Base-by-base conservation (phyloP, 2,113 vertebrate species). In the Passer montanus region DNA sequence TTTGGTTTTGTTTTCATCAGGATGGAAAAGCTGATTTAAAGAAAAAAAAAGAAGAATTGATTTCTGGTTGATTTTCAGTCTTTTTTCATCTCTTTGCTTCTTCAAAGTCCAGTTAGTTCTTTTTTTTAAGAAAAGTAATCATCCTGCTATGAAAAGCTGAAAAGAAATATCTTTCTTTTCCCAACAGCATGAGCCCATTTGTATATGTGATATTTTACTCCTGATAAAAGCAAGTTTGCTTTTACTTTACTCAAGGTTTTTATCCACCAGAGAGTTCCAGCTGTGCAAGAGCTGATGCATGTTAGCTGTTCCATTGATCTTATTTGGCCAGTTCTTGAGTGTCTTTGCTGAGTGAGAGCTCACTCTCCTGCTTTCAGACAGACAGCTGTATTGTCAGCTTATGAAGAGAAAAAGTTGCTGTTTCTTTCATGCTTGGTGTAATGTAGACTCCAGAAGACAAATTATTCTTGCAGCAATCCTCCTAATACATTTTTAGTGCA, bases 1-100 rank as follows among this genome's bases (percentile, higher is more conserved):
- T 86, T 80, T 93, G 93, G 86, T 53, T 97, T 94, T 69, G 58
- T 68, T 95, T 84, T 81, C 27, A 7, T 86, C 93, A 63, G 53
- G 52, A 89, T 74, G 68, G 67, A 93, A 96, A 93, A 86, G 67
- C 74, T 90, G 85, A 73, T 90, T 81, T 84, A 62, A 82, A 74
- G 26, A 3, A 43, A 81, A 64, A 58, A 43, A 28, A 37, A 58
- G 35, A 19, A 15, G 13, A 66, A 27, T 47, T 53, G 8, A 50
- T 92, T 87, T 93, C 52, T 93, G 39, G 7, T 90, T 46, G 19
- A 20, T 70, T 87, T 94, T 72, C 43, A 70, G 35, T 22, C 16
- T 62, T 56, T 93, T 90, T 93, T 53, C 9, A 47, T 82, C 50
- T 86, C 21, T 79, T 62, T 74, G 14, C 43, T 67, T 63, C 83